Evolutionary conservation across 2,888 invertebrate genomes (phyloP).

Genomic region (Drosophila cyrtoloma): DNA sequence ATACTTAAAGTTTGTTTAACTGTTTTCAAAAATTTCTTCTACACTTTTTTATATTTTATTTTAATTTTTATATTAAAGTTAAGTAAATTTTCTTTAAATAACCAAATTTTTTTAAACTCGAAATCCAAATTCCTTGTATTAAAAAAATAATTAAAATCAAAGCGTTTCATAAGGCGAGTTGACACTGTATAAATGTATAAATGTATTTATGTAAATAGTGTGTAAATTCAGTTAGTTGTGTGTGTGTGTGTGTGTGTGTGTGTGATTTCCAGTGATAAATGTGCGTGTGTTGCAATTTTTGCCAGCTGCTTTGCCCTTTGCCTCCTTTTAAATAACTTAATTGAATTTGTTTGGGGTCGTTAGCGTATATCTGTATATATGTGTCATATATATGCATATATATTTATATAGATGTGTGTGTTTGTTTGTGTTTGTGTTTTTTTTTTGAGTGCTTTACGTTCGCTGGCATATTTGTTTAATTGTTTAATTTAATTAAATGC

Average conservation of each 20-base stretch:
- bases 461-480: constrained; percentile 76
- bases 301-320: constrained; percentile 36
- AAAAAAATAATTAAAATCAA: not conserved
- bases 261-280: constrained; percentile 55
- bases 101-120: not conserved
- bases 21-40: not conserved
- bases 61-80: not conserved
- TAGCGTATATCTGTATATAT: constrained; percentile 9
- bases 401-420: not conserved
- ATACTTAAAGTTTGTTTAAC: not conserved
- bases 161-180: not conserved
- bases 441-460: constrained; percentile 25
- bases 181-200: constrained; percentile 3
- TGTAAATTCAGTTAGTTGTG: not conserved
- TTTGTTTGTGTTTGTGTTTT: not conserved
- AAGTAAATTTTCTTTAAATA: not conserved
- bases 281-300: constrained; percentile 73
- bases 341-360: constrained; percentile 74
- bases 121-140: not conserved
- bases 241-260: constrained; percentile 4
- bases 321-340: constrained; percentile 63
- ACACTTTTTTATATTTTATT: not conserved
- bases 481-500: constrained; percentile 83
- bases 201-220: constrained; percentile 6
- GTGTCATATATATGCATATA: not conserved